These are phyloP conservation scores for Cheiracanthium punctorium DNA, from an alignment of 2,888 invertebrate species.

Conservation along the genomic window DNA sequence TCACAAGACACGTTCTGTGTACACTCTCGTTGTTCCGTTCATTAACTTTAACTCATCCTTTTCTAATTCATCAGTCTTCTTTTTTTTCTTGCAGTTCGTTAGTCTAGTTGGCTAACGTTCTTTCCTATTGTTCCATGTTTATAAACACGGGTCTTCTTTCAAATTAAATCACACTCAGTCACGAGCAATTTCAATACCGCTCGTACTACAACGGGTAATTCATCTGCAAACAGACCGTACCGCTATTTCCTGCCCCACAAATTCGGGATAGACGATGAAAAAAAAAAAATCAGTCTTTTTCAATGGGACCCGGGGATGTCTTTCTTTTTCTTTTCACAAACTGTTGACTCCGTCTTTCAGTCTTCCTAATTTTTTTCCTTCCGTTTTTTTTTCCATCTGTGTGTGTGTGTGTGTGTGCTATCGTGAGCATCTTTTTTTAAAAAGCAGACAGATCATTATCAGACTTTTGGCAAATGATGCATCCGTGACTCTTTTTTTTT, in stretches of 20 bases:
- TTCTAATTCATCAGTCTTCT: background rate
- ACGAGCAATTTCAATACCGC: constrained; percentile 11
- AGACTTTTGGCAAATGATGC: constrained; percentile 61
- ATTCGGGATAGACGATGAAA: background rate
- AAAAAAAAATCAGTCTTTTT: background rate
- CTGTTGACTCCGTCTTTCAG: constrained; percentile 52
- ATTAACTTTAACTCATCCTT: background rate
- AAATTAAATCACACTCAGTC: constrained; percentile 13
- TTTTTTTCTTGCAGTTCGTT: background rate
- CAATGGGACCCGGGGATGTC: background rate
- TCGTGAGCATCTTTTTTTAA: constrained; percentile 43
- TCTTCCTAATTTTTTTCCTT: constrained; percentile 17
- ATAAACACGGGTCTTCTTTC: constrained; percentile 3
- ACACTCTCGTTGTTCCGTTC: background rate
- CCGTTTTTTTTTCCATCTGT: background rate
- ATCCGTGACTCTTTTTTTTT: constrained; percentile 16
- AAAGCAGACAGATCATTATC: constrained; percentile 59
- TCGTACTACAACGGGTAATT: constrained; percentile 3
- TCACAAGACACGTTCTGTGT: background rate
- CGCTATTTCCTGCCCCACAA: background rate
- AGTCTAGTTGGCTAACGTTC: background rate
- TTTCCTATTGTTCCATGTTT: background rate
- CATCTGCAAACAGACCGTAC: constrained; percentile 4
- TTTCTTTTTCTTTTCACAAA: constrained; percentile 22
- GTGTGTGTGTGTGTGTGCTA: constrained; percentile 12